Evolutionary conservation across 2,888 invertebrate species (phyloP), one percentile per base, ranked within the genome.

Genomic region (Syrphus vitripennis): DNA sequence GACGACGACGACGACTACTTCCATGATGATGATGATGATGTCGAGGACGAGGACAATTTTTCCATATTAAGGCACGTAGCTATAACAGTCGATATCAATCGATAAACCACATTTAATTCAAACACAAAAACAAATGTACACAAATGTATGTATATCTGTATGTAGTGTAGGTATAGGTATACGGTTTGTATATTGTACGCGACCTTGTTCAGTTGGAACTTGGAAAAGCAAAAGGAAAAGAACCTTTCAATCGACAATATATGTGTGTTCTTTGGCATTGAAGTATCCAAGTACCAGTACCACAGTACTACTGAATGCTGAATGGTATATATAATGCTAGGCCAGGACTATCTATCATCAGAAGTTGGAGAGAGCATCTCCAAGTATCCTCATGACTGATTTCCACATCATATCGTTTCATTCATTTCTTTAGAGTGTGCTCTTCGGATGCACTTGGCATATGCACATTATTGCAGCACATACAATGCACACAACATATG

Each of bases 91-190:
- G 59, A 71, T 70, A 71, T 57, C 71, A 76, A 78, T 78, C 77
- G 70, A 77, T 82, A 82, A 59, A 70, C 55, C 70, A 83, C 79
- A 83, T 84, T 84, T 81, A 81, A 81, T 75, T 75, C 83, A 70
- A 83, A 83, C 79, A 77, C 67, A 67, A 63, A 72, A 10, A 74
- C 45, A 59, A 14, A 77, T 21, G 26, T 29, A 29, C 59, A 4
- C 19, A 45, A 16, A 71, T 45, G 31, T 10, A 67, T 0, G 2
- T 19, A 19, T 19, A 7, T n/a, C n/a, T n/a, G 14, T 26, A 55
- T n/a, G 14, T 16, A 45, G 19, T 3, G 19, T 24, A 24, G 4
- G 16, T 19, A 50, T 9, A 16, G 19, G 19, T 57, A n/a, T n/a
- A 57, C 31, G 59, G 34, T 34, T 59, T 59, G 34, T 59, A 37